Evolutionary conservation across 2,113 vertebrate species (phyloP), one percentile per base, ranked within the genome.

Genomic region (Eurystomus gularis): DNA sequence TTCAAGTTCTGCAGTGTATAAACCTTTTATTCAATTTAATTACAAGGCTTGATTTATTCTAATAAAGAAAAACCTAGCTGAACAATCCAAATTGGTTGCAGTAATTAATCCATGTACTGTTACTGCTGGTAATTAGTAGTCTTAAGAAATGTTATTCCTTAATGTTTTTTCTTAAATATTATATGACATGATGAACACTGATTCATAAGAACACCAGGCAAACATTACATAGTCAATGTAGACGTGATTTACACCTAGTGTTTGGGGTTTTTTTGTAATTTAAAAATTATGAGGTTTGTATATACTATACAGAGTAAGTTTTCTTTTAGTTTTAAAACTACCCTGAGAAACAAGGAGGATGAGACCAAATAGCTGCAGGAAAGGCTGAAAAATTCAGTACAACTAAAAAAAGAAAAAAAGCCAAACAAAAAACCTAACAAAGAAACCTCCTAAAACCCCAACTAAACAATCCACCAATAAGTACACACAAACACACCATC

Each of bases 71-170:
- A 66, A 77, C 17, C 25, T 78, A 51, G 70, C 14, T 87, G 70
- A 82, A 60, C 61, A 48, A 81, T 65, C 40, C 49, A 92, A 78
- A 90, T 42, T 1, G 10, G 3, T 90, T 94, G 81, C 55, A 84
- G 57, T 26, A 92, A 49, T 91, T 96, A 92, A 96, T 42, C 17
- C 24, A 52, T 37, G 24, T 87, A 26, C 20, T n/a, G n/a, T 82
- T 92, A 55, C 51, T 94, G 26, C 35, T 37, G 12, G 58, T 95
- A 97, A 94, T 87, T 86, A 88, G 20, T 93, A 71, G 40, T n/a
- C 86, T 81, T 77, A 82, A 29, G 18, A 87, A 87, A 82, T 91
- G 6, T 75, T 94, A 95, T 82, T 81, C 4, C 10, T 21, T 88
- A n/a, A 65, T 54, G 24, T 29, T 87, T 81, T 82, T 84, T 87